A percentile compares a stretch with the other conserved stretches of the same genome.
Conservation (phyloP, 2,888 invertebrate genomes). For the Lasioglossum morio region DNA sequence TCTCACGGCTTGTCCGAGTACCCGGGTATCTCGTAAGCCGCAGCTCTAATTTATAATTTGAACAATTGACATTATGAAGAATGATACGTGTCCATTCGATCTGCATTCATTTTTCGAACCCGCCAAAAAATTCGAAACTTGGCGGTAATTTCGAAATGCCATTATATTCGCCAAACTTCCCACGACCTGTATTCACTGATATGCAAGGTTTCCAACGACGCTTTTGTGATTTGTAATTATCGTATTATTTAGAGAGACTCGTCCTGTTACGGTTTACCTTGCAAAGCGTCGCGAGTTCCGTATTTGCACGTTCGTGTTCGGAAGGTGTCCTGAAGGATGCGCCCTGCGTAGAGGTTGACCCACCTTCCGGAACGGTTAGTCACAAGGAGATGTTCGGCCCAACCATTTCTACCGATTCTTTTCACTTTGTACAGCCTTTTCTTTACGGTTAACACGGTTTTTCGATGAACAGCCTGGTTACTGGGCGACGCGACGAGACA, state of each 20-base stretch:
- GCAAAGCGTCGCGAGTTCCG: slow-evolving; percentile 83
- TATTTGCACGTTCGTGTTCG: slow-evolving; percentile 79
- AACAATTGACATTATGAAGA: not conserved
- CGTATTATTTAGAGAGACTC: not conserved
- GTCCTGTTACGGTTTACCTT: slow-evolving; percentile 73
- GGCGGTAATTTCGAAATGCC: slow-evolving; percentile 26
- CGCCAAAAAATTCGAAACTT: slow-evolving; percentile 30
- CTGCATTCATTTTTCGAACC: not conserved
- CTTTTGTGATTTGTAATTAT: not conserved
- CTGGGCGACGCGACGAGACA: slow-evolving; percentile 3
- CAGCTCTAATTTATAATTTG: too few relatives aligned
- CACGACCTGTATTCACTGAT: not conserved
- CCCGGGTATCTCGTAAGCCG: too few relatives aligned
- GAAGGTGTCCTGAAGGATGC: slow-evolving; percentile 74
- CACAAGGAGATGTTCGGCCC: slow-evolving; percentile 77
- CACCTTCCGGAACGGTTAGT: slow-evolving; percentile 78
- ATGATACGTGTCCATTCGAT: not conserved
- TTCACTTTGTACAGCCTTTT: slow-evolving; percentile 34
- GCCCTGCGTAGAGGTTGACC: slow-evolving; percentile 65
- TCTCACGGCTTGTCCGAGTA: too few relatives aligned
- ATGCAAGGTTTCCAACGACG: not conserved
- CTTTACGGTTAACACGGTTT: not conserved
- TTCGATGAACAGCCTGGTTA: slow-evolving; percentile 10
- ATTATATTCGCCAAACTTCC: not conserved
- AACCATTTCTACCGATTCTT: slow-evolving; percentile 67